Base-by-base conservation (phyloP, 2,888 invertebrate species). In the Coleophora flavipennella region DNA sequence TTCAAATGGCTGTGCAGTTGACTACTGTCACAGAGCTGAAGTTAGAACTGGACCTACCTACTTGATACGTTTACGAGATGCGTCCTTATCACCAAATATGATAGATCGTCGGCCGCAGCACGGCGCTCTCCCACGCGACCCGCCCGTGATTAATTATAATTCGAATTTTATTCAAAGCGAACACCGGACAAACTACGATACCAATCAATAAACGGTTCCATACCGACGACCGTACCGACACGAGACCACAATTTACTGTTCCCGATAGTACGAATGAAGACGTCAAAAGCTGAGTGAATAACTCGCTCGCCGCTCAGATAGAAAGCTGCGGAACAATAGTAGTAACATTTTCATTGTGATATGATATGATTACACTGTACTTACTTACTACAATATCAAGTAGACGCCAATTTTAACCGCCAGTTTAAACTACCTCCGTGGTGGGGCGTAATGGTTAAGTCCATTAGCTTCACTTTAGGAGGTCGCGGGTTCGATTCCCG, bases 91-190 rank as follows among this genome's bases (percentile, higher is more conserved):
- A 81, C 78, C 77, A 77, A 84, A 83, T 84, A 83, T 84, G 84
- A 84, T 83, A 83, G 84, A 84, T 84, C 78, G 83, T 65, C 64
- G 69, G 62, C 59, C 65, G 63, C 63, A 64, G 67, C 70, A 74
- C 78, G 70, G 70, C 72, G 77, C 74, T 78, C 83, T 80, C 83
- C 83, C 84, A 83, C 83, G 83, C 80, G 68, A 65, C 67, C 65
- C 66, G 63, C 63, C 64, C 69, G 77, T 83, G 83, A 84, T 83
- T 84, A 83, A 83, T 84, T 81, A 84, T 84, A 84, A 84, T 84
- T 84, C 81, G 83, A 83, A 81, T 84, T 81, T 84, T 84, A 84
- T 84, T 84, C 83, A 84, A 84, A 84, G 84, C 74, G 80, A 78
- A 81, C 81, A 81, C 74, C 81, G 77, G 74, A 80, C 81, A 79